Base-by-base conservation (phyloP, 2,888 invertebrate species). In the Parnassius glacialis region DNA sequence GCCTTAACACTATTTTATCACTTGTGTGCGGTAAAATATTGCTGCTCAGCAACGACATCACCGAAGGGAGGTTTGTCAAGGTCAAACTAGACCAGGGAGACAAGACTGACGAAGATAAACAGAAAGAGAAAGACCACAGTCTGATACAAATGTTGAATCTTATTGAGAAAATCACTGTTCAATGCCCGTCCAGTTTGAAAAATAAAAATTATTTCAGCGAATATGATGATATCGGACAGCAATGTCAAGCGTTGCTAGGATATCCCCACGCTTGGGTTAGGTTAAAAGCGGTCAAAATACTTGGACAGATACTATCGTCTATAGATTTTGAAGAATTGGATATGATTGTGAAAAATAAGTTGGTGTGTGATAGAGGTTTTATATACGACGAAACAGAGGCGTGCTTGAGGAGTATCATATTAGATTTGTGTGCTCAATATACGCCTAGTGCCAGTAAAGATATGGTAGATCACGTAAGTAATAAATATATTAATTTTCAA, bases 251-350 rank as follows among this genome's bases (percentile, higher is more conserved):
- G 16, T 92, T 97, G 52, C 80, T 98, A 13, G 94, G 93, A 0
- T 95, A 98, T 81, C 95, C 96, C 12, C 98, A 98, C 78, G 93
- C 94, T 44, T 97, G 97, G 97, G 96, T 98, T 0, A 93, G 97
- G 60, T 87, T 97, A 53, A 93, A 94, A 63, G 93, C 97, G 0
- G 93, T 95, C 0, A 96, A 97, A 79, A 92, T 97, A 66, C 83
- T 98, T 52, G 95, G 96, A 0, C 92, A 94, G 54, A 91, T 97
- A 57, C 85, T 98, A 60, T 89, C 93, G 0, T 84, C 92, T 0
- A 92, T 95, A 54, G 93, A 96, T 74, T 84, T 93, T 10, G 92
- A 93, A 1, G 92, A 94, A 64, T 85, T 96, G 53, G 92, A 93
- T 25, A 72, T 75, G 53, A 72, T 93, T 62, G 75, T 94, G 7